Percentiles rank a stretch among this genome's conserved stretches.
phyloP scores from a whole-genome alignment of 2,888 invertebrate species.

The Diaprepes abbreviatus region DNA sequence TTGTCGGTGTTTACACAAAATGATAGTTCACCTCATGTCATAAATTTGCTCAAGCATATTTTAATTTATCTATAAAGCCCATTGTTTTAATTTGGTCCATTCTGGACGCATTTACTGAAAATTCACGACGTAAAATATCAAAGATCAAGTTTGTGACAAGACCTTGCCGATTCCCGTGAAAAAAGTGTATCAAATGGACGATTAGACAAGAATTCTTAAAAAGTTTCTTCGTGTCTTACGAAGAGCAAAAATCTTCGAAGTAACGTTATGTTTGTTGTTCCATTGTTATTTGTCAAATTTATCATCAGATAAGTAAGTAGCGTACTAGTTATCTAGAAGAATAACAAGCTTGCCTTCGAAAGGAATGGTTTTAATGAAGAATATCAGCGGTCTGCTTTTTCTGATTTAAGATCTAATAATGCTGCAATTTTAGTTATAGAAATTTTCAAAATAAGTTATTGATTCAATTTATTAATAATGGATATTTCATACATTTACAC shows the following conservation, averaged over 20 bases:
- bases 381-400: not conserved
- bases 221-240: slow-evolving; percentile 15
- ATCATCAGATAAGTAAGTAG: slow-evolving; percentile 20
- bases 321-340: slow-evolving; percentile 8
- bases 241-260: slow-evolving; percentile 19
- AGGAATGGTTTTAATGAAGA: not conserved
- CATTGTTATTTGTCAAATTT: slow-evolving; percentile 29
- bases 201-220: slow-evolving; percentile 22
- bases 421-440: too few relatives aligned
- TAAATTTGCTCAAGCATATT: too few relatives aligned
- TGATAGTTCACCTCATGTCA: too few relatives aligned
- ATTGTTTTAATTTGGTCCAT: not conserved
- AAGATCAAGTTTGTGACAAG: slow-evolving; percentile 27
- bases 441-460: too few relatives aligned
- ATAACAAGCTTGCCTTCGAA: slow-evolving; percentile 7
- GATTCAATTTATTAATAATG: too few relatives aligned
- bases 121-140: slow-evolving; percentile 17
- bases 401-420: too few relatives aligned
- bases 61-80: too few relatives aligned
- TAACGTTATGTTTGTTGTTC: slow-evolving; percentile 25
- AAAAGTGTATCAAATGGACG: slow-evolving; percentile 34
- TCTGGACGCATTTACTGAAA: slow-evolving; percentile 3
- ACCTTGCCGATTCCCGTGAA: slow-evolving; percentile 11
- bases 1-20: too few relatives aligned
- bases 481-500: too few relatives aligned